A percentile compares a stretch with the other conserved stretches of the same genome.
These are phyloP conservation scores for Rhynchonycteris naso DNA, from an alignment of 2,797 vertebrate species.

Conservation along the genomic window DNA sequence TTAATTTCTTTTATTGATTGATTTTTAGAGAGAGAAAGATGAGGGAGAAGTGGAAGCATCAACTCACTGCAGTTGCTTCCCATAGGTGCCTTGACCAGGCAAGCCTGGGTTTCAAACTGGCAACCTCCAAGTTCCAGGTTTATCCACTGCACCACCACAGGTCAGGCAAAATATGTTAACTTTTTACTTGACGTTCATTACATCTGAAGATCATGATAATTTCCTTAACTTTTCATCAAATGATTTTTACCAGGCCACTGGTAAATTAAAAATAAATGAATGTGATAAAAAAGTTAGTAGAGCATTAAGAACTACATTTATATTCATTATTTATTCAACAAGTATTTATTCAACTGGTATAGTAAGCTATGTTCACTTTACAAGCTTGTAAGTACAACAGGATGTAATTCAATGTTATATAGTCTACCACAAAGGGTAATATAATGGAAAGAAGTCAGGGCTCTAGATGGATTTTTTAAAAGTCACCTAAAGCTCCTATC, in stretches of 20 bases:
- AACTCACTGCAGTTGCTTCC: too few species aligned
- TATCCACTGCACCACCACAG: too few species aligned
- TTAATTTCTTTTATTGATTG: too few species aligned
- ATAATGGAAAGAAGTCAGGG: neutral
- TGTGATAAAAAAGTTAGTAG: conserved; percentile 2
- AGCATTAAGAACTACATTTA: neutral
- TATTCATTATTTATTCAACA: conserved; percentile 28
- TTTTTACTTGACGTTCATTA: neutral
- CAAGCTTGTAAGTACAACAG: neutral
- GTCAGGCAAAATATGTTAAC: neutral
- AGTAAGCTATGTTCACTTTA: neutral
- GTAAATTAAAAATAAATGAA: neutral
- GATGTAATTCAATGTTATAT: neutral
- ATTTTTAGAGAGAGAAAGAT: too few species aligned
- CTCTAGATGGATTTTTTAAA: neutral
- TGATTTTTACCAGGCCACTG: neutral
- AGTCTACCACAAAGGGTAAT: neutral
- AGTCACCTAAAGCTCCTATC: neutral
- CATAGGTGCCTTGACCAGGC: too few species aligned
- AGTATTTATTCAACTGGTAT: neutral
- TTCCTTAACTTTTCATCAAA: conserved; percentile 18
- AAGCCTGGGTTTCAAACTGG: too few species aligned
- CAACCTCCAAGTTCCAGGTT: too few species aligned
- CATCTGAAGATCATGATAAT: conserved; percentile 10
- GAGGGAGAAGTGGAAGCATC: too few species aligned